phyloP scores from a whole-genome alignment of 2,113 vertebrate genomes.

The Cyprinodon tularosa region DNA sequence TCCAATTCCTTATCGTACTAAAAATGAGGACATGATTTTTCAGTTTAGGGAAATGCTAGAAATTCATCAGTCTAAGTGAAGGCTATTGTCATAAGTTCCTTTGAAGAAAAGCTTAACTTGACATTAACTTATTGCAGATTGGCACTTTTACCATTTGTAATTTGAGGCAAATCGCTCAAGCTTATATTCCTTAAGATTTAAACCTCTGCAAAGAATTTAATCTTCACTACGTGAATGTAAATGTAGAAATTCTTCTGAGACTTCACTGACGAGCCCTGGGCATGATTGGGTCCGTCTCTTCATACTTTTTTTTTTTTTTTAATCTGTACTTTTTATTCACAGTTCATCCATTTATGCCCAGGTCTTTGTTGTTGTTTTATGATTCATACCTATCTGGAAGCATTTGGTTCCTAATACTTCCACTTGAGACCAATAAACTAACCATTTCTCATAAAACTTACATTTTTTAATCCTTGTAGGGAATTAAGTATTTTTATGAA shows the following conservation, averaged over 20 bases:
- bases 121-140: conserved; percentile 31
- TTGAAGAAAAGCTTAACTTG: conserved; percentile 20
- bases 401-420: no score
- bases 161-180: conserved; percentile 20
- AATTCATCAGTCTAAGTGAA: conserved; percentile 59
- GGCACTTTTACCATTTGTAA: conserved; percentile 25
- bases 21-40: conserved; percentile 34
- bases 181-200: conserved; percentile 1
- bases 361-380: no score
- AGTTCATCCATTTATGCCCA: no score
- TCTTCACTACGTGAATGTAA: conserved; percentile 2
- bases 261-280: conserved; percentile 10
- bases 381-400: no score
- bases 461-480: no score
- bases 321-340: no score
- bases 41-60: conserved; percentile 32
- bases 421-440: no score
- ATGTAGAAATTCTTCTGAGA: conserved; percentile 3
- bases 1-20: conserved; percentile 50
- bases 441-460: no score
- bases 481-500: no score
- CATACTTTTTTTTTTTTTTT: not conserved
- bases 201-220: conserved; percentile 12
- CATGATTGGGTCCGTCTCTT: not conserved
- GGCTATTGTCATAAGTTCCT: conserved; percentile 36